phyloP scores from a whole-genome alignment of 2,888 invertebrate genomes.

The Spicauda simplicius region DNA sequence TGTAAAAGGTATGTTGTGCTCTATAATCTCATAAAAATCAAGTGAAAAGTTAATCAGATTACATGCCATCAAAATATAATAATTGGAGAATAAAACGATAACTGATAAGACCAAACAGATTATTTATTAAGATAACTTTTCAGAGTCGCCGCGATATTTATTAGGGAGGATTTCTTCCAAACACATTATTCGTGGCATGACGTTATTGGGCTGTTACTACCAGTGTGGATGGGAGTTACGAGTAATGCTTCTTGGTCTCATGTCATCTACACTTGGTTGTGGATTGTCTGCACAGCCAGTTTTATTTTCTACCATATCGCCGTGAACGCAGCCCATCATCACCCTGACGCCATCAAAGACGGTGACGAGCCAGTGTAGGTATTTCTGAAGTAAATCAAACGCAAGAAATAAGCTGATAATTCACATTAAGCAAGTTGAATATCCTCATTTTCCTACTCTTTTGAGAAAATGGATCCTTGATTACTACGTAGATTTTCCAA shows the following conservation, averaged over 20 bases:
- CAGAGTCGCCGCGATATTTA: constrained; percentile 58
- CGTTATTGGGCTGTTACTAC: constrained; percentile 64
- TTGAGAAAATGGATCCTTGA: too few species aligned
- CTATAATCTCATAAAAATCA: background rate
- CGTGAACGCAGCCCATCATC: constrained; percentile 91
- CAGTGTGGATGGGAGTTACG: constrained; percentile 66
- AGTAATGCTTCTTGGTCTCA: constrained; percentile 57
- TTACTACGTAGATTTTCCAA: too few species aligned
- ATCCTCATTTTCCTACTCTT: too few species aligned
- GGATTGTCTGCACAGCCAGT: constrained; percentile 83
- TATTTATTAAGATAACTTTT: constrained; percentile 36
- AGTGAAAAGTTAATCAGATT: background rate
- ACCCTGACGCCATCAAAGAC: constrained; percentile 91
- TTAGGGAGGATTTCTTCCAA: constrained; percentile 57
- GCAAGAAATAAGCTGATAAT: too few species aligned
- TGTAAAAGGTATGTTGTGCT: constrained; percentile 61
- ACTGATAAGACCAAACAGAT: too few species aligned
- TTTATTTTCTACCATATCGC: constrained; percentile 87
- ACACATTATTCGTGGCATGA: constrained; percentile 68
- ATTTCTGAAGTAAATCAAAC: background rate
- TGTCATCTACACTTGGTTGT: constrained; percentile 81
- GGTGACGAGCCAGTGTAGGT: constrained; percentile 85
- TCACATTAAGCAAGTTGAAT: too few species aligned
- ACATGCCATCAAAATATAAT: background rate
- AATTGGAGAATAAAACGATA: background rate